These are phyloP conservation scores for Chunga burmeisteri DNA, from an alignment of 2,113 vertebrate genomes.

Conservation along the genomic window DNA sequence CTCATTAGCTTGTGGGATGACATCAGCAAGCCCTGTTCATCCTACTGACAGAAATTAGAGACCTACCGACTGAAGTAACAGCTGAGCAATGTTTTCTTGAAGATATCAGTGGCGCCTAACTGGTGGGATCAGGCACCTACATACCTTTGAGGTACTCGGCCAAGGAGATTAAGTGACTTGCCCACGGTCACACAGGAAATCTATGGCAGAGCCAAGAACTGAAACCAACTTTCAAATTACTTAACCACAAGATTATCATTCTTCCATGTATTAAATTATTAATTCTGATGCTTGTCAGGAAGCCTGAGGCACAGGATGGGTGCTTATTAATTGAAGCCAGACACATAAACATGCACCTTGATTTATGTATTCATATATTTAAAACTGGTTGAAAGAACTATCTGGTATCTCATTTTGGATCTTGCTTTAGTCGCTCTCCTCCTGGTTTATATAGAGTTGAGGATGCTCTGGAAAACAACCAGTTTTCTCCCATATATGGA, in stretches of 20 bases:
- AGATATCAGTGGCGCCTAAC: conserved; percentile 52
- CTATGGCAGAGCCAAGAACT: conserved; percentile 41
- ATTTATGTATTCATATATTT: conserved; percentile 66
- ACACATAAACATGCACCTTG: conserved; percentile 58
- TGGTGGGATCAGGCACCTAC: conserved; percentile 44
- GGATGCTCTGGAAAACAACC: conserved; percentile 1
- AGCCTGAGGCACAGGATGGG: conserved; percentile 61
- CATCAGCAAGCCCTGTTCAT: background rate
- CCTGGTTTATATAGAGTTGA: conserved; percentile 50
- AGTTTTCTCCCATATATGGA: background rate
- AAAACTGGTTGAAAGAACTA: conserved; percentile 59
- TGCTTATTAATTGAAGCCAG: conserved; percentile 66
- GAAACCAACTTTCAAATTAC: conserved; percentile 49
- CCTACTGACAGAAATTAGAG: conserved; percentile 43
- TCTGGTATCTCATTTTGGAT: conserved; percentile 49
- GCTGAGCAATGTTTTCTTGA: conserved; percentile 51
- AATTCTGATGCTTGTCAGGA: conserved; percentile 59
- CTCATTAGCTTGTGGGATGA: background rate
- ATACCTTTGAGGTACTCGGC: conserved; percentile 41
- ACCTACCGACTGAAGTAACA: conserved; percentile 11
- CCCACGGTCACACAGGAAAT: conserved; percentile 42
- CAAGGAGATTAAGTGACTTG: conserved; percentile 46
- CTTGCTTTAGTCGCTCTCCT: conserved; percentile 6
- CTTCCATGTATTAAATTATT: conserved; percentile 48
- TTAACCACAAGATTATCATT: conserved; percentile 59